Base-by-base conservation (phyloP, 2,797 vertebrate species). In the Simalia tracyae region DNA sequence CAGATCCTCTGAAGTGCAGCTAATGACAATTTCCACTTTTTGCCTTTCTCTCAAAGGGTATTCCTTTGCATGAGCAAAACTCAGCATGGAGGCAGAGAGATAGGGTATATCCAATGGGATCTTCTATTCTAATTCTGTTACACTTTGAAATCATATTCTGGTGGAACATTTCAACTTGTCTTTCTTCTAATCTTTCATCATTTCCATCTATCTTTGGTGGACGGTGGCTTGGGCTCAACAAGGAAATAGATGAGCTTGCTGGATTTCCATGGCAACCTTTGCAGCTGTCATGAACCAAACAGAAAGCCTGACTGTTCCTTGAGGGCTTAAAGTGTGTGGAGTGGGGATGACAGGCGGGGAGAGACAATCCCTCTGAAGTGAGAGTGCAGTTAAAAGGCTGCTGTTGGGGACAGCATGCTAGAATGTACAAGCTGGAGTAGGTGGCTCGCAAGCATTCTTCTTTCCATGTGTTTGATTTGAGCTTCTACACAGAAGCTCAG, bases 251-350 rank as follows among this genome's bases (percentile, higher is more conserved):
- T 94, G 95, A 96, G 90, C 91, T 89, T 93, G 91, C 86, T 92
- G 87, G 86, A 96, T 96, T 95, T 93, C 95, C 95, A 94, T 96
- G 92, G 94, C 90, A 96, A 96, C 95, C 28, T 90, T 90, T 91
- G 87, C 86, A 92, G 94, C 91, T 3, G 6, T 31, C 91, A 94
- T 90, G 92, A 90, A 94, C 91, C 1, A 0, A 28, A 92, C 54
- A 94, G 90, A 93, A 92, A 92, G 46, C 84, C 60, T 60, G 86
- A 31, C 56, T 88, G 54, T 54, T 91, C 94, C 92, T 91, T 1
- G 87, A 61, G 90, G 60, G 68, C 95, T 93, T 56, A 88, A 90
- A 90, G 84, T 31, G 84, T 81, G 76, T 81, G 14, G 31, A 15
- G 57, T 36, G 57, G 17, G 63, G 50, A 22, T 81, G 36, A 24